Conservation (phyloP, 2,888 invertebrate genomes). For the Agriotes lineatus region DNA sequence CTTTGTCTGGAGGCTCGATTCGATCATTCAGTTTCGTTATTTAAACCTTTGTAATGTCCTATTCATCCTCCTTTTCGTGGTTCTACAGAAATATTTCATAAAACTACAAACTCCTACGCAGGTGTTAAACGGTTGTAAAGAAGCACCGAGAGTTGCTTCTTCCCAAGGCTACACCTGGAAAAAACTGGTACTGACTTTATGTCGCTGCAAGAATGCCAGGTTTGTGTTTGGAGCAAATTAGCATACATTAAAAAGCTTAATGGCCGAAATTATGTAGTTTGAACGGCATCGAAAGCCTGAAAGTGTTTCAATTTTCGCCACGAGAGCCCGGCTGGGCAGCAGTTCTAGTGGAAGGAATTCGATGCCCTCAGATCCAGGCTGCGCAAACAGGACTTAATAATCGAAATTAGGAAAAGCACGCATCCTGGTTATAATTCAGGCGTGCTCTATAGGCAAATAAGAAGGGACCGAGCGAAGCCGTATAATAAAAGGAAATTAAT, state of each 20-base stretch:
- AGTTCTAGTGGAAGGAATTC: too few relatives aligned
- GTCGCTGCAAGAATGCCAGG: background rate
- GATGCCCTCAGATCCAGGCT: too few relatives aligned
- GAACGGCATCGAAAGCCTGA: background rate
- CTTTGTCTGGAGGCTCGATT: too few relatives aligned
- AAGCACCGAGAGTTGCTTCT: background rate
- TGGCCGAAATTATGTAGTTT: conserved; percentile 6
- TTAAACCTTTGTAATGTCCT: too few relatives aligned
- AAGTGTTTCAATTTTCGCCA: background rate
- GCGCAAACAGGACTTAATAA: background rate
- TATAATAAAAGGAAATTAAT: conserved; percentile 48
- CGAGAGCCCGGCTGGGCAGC: too few relatives aligned
- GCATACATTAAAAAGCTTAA: conserved; percentile 23
- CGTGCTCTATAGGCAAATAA: conserved; percentile 27
- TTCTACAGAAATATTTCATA: too few relatives aligned
- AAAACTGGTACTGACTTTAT: conserved; percentile 1
- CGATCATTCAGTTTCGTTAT: too few relatives aligned
- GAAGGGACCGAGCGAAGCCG: conserved; percentile 15
- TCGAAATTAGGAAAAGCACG: background rate
- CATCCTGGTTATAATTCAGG: conserved; percentile 23
- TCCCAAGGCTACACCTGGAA: background rate
- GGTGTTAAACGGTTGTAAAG: background rate
- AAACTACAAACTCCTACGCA: background rate
- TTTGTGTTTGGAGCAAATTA: conserved; percentile 25
- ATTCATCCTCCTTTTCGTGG: too few relatives aligned